Evolutionary conservation across 2,888 invertebrate species (phyloP).

Genomic region (Chalcis sispes): DNA sequence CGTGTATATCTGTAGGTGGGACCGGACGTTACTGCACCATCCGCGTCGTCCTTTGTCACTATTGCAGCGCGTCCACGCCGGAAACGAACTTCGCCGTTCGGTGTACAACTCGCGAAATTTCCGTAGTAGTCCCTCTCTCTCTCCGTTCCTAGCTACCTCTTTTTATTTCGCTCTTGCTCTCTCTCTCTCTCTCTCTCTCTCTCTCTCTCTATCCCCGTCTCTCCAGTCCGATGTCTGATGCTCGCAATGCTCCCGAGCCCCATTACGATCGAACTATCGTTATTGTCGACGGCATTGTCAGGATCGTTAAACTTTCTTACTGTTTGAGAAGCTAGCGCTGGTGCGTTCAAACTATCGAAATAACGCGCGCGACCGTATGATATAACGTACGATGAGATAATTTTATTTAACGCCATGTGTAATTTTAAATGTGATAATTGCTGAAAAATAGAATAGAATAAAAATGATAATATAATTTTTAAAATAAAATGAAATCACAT

Average conservation of each 20-base stretch:
- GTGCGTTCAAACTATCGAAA: not conserved
- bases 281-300: constrained; percentile 48
- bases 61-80: constrained; percentile 41
- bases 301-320: constrained; percentile 56
- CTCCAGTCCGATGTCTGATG: no score
- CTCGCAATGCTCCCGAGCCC: constrained; percentile 32
- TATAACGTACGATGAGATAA: no score
- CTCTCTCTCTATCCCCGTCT: constrained; percentile 11
- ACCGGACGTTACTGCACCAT: not conserved
- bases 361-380: no score
- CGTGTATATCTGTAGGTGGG: not conserved
- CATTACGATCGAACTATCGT: constrained; percentile 54
- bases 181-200: constrained; percentile 20
- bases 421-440: no score
- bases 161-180: not conserved
- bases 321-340: no score
- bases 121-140: constrained; percentile 31
- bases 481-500: no score
- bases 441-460: no score
- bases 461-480: no score
- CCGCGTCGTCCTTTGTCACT: constrained; percentile 50
- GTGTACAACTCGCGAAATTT: constrained; percentile 54
- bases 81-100: constrained; percentile 57
- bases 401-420: no score
- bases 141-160: constrained; percentile 17